A percentile compares a stretch with the other conserved stretches of the same genome.
These are phyloP conservation scores for Girardinichthys multiradiatus DNA, from an alignment of 2,113 vertebrate species.

Conservation along the genomic window DNA sequence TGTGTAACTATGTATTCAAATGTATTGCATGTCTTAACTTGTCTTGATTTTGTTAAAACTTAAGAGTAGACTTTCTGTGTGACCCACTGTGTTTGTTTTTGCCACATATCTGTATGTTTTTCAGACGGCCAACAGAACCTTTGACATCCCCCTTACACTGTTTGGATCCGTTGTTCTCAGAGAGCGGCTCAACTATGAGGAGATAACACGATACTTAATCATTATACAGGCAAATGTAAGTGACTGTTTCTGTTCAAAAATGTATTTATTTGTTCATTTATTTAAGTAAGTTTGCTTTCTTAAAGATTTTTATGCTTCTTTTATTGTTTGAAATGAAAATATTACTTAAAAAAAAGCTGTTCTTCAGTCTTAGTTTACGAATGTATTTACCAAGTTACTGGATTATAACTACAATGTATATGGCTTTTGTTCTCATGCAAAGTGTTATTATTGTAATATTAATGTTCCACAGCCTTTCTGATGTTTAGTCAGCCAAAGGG, in stretches of 20 bases:
- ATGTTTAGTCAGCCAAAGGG: slow-evolving; percentile 22
- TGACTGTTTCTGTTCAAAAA: slow-evolving; percentile 2
- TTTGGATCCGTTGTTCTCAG: slow-evolving; percentile 92
- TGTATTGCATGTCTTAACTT: not conserved
- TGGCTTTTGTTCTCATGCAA: slow-evolving; percentile 15
- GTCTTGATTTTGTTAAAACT: not conserved
- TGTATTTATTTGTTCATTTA: not conserved
- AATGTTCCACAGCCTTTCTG: slow-evolving; percentile 18
- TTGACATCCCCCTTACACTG: slow-evolving; percentile 95
- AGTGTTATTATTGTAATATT: slow-evolving; percentile 24
- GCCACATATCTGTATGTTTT: slow-evolving; percentile 31
- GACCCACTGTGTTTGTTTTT: slow-evolving; percentile 19
- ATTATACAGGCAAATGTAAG: slow-evolving; percentile 97
- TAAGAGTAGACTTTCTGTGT: not conserved
- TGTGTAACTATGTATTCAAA: not conserved
- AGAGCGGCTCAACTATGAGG: slow-evolving; percentile 96
- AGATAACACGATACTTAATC: slow-evolving; percentile 92
- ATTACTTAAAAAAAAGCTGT: too few species aligned
- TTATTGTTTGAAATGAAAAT: not conserved
- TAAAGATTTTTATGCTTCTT: not conserved
- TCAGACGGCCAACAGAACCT: slow-evolving; percentile 92
- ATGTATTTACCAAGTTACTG: not conserved
- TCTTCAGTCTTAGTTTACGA: not conserved
- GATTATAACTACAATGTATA: not conserved
- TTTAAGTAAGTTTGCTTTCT: not conserved